Evolutionary conservation across 2,888 invertebrate species (phyloP).

Genomic region (Argyresthia albistria): DNA sequence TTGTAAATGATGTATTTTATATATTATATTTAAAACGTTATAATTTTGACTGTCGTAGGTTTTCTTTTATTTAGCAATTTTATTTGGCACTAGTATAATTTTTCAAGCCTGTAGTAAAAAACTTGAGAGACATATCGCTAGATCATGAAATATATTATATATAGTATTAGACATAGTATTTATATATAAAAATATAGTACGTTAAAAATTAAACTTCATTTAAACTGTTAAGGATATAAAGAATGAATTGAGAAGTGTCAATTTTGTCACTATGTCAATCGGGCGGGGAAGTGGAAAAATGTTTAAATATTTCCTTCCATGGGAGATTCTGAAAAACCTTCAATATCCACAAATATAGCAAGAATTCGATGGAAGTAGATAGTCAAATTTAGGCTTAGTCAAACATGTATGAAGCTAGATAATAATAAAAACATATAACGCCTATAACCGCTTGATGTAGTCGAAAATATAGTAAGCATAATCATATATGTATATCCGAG

Average conservation of each 20-base stretch:
- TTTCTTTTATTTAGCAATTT: slow-evolving; percentile 33
- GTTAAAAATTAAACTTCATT: slow-evolving; percentile 8
- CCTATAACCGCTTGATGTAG: slow-evolving; percentile 48
- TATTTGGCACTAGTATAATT: slow-evolving; percentile 27
- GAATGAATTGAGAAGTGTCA: slow-evolving; percentile 14
- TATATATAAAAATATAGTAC: slow-evolving; percentile 6
- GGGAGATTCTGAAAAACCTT: slow-evolving; percentile 39
- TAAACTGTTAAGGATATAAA: slow-evolving; percentile 5
- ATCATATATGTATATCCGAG: slow-evolving; percentile 28
- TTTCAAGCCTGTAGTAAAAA: slow-evolving; percentile 54
- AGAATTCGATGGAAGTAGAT: slow-evolving; percentile 48
- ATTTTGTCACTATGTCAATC: slow-evolving; percentile 56
- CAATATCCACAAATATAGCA: slow-evolving; percentile 30
- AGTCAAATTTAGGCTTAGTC: slow-evolving; percentile 58
- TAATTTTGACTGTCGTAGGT: slow-evolving; percentile 13
- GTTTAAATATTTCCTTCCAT: slow-evolving; percentile 7
- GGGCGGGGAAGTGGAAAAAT: slow-evolving; percentile 6
- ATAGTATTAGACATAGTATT: slow-evolving; percentile 26
- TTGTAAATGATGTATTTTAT: slow-evolving; percentile 67
- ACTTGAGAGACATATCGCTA: slow-evolving; percentile 69
- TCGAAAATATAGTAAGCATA: slow-evolving; percentile 23
- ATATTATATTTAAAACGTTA: slow-evolving; percentile 46
- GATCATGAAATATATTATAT: slow-evolving; percentile 50
- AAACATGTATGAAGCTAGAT: slow-evolving; percentile 37
- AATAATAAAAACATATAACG: slow-evolving; percentile 31